These are phyloP conservation scores for Coenobita brevimanus DNA, from an alignment of 1,140 invertebrate genomes.

Conservation along the genomic window DNA sequence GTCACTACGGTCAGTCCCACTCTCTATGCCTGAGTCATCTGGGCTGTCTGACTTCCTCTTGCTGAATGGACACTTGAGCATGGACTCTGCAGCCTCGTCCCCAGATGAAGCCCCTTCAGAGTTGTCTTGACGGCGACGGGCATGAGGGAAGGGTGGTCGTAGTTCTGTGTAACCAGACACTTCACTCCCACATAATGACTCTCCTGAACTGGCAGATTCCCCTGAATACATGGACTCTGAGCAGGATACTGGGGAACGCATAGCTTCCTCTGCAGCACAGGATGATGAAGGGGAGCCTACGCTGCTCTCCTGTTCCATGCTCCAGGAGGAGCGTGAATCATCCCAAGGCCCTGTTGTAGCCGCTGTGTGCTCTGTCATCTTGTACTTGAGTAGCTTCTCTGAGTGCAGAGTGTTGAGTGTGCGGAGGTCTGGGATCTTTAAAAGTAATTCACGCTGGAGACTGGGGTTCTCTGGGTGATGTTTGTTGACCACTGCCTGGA, in stretches of 20 bases:
- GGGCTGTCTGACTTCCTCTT: conserved; percentile 91
- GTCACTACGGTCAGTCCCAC: conserved; percentile 76
- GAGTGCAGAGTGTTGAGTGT: conserved; percentile 97
- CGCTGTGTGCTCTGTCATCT: conserved; percentile 90
- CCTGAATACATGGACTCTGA: conserved; percentile 54
- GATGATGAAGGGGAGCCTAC: conserved; percentile 79
- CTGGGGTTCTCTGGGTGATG: conserved; percentile 84
- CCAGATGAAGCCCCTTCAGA: conserved; percentile 51
- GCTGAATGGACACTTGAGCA: conserved; percentile 68
- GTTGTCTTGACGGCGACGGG: conserved; percentile 43
- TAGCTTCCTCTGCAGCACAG: conserved; percentile 81
- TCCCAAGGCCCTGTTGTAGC: conserved; percentile 73
- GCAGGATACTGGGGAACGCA: conserved; percentile 74
- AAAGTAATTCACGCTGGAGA: conserved; percentile 89
- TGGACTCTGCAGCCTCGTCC: conserved; percentile 57
- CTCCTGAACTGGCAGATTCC: conserved; percentile 50
- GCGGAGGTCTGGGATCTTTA: conserved; percentile 94
- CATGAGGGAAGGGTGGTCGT: conserved; percentile 50
- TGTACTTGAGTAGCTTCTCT: conserved; percentile 94
- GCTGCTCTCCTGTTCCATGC: conserved; percentile 73
- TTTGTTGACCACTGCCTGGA: conserved; percentile 87
- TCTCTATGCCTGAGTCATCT: conserved; percentile 92
- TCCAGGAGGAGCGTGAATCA: conserved; percentile 58
- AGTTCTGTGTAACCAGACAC: conserved; percentile 58
- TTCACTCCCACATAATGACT: conserved; percentile 55